phyloP scores from a whole-genome alignment of 2,113 vertebrate genomes.

The Dipodomys spectabilis region DNA sequence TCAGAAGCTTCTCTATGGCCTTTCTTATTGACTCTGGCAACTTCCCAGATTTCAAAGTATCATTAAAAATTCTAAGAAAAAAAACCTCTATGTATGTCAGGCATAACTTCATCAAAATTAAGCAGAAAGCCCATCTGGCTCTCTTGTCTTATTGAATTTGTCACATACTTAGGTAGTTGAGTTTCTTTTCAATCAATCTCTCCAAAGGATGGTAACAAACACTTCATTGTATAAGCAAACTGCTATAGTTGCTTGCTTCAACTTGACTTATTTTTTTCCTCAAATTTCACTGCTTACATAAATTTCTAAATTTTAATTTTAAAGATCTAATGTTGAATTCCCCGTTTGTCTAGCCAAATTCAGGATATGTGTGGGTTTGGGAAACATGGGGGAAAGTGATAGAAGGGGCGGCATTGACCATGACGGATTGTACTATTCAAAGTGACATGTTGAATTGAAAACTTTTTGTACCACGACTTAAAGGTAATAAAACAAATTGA shows the following conservation, averaged over 20 bases:
- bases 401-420: no score
- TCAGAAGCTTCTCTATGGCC: slow-evolving; percentile 29
- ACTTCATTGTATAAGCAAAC: slow-evolving; percentile 35
- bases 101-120: slow-evolving; percentile 70
- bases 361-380: background rate
- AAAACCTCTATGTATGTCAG: background rate
- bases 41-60: slow-evolving; percentile 58
- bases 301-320: slow-evolving; percentile 47
- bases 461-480: no score
- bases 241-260: background rate
- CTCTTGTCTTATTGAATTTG: slow-evolving; percentile 69
- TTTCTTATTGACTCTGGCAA: slow-evolving; percentile 69
- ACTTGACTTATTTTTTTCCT: background rate
- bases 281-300: background rate
- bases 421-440: no score
- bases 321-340: background rate
- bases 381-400: no score
- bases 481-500: no score
- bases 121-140: slow-evolving; percentile 66
- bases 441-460: no score
- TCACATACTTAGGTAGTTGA: slow-evolving; percentile 68
- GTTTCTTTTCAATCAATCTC: slow-evolving; percentile 67
- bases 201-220: slow-evolving; percentile 50
- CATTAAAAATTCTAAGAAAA: slow-evolving; percentile 43
- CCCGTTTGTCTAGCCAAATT: background rate